Conservation (phyloP, 2,888 invertebrate species). For the Anticlea derivata region DNA sequence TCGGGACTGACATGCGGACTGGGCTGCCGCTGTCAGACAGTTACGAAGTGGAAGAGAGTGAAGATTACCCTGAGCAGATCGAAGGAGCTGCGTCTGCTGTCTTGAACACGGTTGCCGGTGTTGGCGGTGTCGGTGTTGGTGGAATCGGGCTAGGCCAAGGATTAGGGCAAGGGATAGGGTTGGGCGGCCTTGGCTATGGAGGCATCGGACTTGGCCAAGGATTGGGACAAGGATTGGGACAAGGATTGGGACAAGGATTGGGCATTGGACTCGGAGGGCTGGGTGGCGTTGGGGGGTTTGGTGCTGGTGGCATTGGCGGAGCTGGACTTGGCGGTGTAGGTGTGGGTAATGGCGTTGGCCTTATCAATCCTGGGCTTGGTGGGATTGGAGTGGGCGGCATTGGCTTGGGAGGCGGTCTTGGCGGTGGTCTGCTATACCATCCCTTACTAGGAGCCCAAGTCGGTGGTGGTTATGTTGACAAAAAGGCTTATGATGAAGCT, state of each 20-base stretch:
- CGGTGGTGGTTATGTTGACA: slow-evolving; percentile 79
- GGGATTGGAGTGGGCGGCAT: slow-evolving; percentile 63
- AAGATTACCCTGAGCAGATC: slow-evolving; percentile 79
- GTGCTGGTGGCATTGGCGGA: slow-evolving; percentile 50
- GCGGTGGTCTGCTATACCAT: slow-evolving; percentile 68
- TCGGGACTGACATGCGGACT: slow-evolving; percentile 57
- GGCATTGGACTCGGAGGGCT: slow-evolving; percentile 46
- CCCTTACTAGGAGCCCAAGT: slow-evolving; percentile 69
- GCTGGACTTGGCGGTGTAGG: slow-evolving; percentile 47
- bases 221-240: no score
- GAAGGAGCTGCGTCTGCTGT: slow-evolving; percentile 73
- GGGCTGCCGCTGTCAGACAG: slow-evolving; percentile 75
- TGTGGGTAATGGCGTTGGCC: slow-evolving; percentile 47
- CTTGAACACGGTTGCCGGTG: slow-evolving; percentile 65
- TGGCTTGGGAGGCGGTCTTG: slow-evolving; percentile 49
- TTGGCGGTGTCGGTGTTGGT: slow-evolving; percentile 51
- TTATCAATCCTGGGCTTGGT: slow-evolving; percentile 61
- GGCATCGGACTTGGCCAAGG: slow-evolving; percentile 49
- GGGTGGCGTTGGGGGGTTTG: slow-evolving; percentile 48
- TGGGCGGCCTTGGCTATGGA: slow-evolving; percentile 42
- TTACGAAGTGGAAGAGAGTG: slow-evolving; percentile 85
- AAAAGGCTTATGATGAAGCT: slow-evolving; percentile 81
- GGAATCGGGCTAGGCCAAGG: slow-evolving; percentile 39
- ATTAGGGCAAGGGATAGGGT: slow-evolving; percentile 40
- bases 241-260: slow-evolving; percentile 44